A percentile compares a stretch with the other conserved stretches of the same genome.
Evolutionary conservation across 2,113 vertebrate species (phyloP).

Genomic region (Micromys minutus): DNA sequence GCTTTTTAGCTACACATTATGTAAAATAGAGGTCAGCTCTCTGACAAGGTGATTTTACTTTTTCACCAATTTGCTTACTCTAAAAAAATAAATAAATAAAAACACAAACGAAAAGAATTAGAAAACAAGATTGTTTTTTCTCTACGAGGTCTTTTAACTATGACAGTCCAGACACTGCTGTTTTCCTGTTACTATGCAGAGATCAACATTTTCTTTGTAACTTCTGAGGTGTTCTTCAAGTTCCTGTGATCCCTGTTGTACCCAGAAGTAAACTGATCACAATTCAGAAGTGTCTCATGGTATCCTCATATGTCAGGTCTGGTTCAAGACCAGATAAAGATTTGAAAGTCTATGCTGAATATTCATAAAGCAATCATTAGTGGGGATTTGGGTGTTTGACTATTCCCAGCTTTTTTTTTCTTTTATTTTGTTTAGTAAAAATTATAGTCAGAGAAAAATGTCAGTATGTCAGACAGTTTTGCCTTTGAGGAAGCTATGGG

Average conservation of each 20-base stretch:
- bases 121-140: background rate
- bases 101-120: slow-evolving; percentile 81
- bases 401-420: background rate
- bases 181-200: background rate
- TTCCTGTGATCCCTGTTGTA: background rate
- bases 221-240: slow-evolving; percentile 25
- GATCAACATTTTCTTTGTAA: background rate
- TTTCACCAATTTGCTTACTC: slow-evolving; percentile 74
- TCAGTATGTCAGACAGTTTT: background rate
- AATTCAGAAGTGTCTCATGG: background rate
- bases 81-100: slow-evolving; percentile 86
- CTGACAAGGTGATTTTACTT: slow-evolving; percentile 84
- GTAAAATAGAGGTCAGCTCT: slow-evolving; percentile 88
- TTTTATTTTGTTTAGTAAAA: background rate
- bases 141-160: background rate
- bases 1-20: slow-evolving; percentile 88
- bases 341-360: background rate
- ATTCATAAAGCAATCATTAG: background rate
- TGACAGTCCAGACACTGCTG: background rate
- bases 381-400: background rate
- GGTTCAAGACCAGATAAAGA: slow-evolving; percentile 18
- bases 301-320: background rate
- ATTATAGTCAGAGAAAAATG: background rate
- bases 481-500: background rate
- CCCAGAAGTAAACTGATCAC: background rate